A percentile compares a stretch with the other conserved stretches of the same genome.
phyloP scores from a whole-genome alignment of 92 coral and sea anemone species.

The Parazoanthus swiftii region DNA sequence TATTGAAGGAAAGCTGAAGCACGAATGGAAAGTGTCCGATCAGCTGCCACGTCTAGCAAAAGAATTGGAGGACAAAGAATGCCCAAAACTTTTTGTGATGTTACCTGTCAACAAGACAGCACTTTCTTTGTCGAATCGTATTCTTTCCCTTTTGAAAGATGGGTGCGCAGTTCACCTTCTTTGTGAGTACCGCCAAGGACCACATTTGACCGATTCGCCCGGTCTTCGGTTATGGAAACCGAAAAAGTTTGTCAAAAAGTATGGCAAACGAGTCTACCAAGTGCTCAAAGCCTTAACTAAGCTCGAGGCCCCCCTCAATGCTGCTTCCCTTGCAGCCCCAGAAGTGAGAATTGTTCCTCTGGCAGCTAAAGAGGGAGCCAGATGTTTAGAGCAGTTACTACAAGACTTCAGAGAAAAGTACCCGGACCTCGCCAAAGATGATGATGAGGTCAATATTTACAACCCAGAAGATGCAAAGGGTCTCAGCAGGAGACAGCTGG shows the following conservation, averaged over 20 bases:
- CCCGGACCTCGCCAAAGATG: neutral
- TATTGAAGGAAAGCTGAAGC: neutral
- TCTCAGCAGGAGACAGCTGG: neutral
- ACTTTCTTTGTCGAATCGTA: neutral
- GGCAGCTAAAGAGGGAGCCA: neutral
- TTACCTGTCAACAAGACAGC: neutral
- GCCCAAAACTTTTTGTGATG: neutral
- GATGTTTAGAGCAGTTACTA: neutral
- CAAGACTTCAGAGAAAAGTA: neutral
- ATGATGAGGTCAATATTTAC: neutral
- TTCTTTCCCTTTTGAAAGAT: neutral
- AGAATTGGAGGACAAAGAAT: slow-evolving; percentile 5
- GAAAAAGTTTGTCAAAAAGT: neutral
- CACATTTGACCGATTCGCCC: neutral
- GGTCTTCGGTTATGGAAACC: neutral
- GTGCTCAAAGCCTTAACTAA: neutral
- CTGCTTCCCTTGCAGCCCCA: neutral
- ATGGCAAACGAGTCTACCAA: slow-evolving; percentile 1
- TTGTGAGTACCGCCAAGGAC: neutral
- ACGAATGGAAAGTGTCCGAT: neutral
- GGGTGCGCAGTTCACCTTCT: neutral
- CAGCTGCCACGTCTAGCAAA: neutral
- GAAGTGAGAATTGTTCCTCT: neutral
- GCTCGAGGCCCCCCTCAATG: neutral
- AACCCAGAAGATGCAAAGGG: neutral